Conservation (phyloP, 1,140 invertebrate species). For the Drosophila mojavensis region DNA sequence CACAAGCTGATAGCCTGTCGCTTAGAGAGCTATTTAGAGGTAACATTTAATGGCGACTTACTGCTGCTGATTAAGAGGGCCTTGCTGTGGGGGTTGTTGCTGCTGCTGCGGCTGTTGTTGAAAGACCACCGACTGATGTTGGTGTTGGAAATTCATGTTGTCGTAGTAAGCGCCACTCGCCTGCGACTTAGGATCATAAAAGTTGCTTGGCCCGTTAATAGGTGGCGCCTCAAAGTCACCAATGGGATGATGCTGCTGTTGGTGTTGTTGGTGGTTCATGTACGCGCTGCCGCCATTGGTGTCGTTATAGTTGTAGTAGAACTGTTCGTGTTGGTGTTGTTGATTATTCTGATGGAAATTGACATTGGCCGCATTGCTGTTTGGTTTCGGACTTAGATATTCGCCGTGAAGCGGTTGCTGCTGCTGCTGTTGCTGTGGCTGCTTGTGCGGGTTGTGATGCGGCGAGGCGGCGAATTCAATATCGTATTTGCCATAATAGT, state of each 20-base stretch:
- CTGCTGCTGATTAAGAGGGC: slow-evolving; percentile 66
- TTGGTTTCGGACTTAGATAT: slow-evolving; percentile 76
- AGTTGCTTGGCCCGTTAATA: slow-evolving; percentile 62
- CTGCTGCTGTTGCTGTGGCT: slow-evolving; percentile 57
- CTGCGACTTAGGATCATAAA: slow-evolving; percentile 69
- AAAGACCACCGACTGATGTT: slow-evolving; percentile 66
- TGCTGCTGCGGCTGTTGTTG: slow-evolving; percentile 64
- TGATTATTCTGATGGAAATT: slow-evolving; percentile 70
- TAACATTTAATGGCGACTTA: slow-evolving; percentile 41
- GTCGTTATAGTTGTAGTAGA: slow-evolving; percentile 78
- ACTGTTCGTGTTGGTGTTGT: slow-evolving; percentile 66
- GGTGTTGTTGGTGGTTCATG: slow-evolving; percentile 70
- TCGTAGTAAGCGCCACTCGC: slow-evolving; percentile 71
- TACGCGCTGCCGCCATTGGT: slow-evolving; percentile 65
- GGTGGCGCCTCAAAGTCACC: slow-evolving; percentile 69
- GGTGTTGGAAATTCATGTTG: slow-evolving; percentile 77
- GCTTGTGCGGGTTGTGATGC: slow-evolving; percentile 60
- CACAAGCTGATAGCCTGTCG: background rate
- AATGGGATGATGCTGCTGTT: slow-evolving; percentile 69
- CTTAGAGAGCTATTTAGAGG: background rate
- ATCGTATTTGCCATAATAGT: slow-evolving; percentile 82
- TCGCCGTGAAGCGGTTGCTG: slow-evolving; percentile 66
- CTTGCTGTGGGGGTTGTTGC: slow-evolving; percentile 53
- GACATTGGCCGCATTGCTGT: slow-evolving; percentile 38
- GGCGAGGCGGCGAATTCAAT: slow-evolving; percentile 76